Conservation (phyloP, 2,888 invertebrate species). For the Trachelus troglodyta region DNA sequence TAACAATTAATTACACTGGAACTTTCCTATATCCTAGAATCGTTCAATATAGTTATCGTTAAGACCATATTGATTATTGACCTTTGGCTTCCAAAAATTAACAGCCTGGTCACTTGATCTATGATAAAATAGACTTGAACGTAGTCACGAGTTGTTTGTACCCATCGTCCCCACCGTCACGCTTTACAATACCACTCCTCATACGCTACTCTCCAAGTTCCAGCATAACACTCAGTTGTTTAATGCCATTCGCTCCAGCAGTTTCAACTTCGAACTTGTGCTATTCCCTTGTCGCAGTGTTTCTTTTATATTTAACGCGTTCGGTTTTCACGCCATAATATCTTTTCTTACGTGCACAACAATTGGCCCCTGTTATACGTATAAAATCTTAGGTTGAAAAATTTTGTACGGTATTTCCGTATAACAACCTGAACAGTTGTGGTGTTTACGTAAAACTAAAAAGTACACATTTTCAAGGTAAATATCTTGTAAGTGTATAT, state of each 20-base stretch:
- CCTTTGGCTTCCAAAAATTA: neutral
- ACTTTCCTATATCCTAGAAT: neutral
- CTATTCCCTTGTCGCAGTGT: conserved; percentile 12
- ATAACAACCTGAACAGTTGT: neutral
- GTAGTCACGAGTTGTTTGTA: conserved; percentile 31
- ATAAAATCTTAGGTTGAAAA: neutral
- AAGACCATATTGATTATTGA: neutral
- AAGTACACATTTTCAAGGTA: neutral
- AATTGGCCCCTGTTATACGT: neutral
- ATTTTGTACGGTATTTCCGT: neutral
- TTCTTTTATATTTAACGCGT: neutral
- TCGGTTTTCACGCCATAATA: neutral
- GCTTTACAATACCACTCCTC: conserved; percentile 39
- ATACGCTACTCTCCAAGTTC: conserved; percentile 42
- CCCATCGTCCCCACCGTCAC: conserved; percentile 26
- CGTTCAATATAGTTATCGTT: neutral
- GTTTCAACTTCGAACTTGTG: conserved; percentile 22
- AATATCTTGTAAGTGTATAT: neutral
- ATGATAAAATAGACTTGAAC: conserved; percentile 25
- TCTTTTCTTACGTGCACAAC: neutral
- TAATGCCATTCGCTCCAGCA: conserved; percentile 51
- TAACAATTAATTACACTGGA: neutral
- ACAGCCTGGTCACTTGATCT: neutral
- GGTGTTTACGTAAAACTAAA: neutral
- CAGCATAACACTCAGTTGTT: conserved; percentile 54